Conservation (phyloP, 2,888 invertebrate genomes). For the Orthonychiurus folsomi region DNA sequence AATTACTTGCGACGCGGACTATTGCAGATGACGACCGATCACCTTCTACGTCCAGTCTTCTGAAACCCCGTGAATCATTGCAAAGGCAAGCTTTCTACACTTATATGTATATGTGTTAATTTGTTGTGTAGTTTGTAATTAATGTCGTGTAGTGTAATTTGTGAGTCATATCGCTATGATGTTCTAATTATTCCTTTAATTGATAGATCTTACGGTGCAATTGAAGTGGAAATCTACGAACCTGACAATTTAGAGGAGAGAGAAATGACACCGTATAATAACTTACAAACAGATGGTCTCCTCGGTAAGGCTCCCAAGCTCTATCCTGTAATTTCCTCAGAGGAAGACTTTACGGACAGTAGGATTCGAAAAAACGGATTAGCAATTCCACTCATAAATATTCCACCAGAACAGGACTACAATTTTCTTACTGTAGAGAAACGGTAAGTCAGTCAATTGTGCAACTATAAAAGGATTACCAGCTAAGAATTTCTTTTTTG, state of each 20-base stretch:
- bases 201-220: not conserved
- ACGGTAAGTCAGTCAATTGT: slow-evolving; percentile 11
- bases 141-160: not conserved
- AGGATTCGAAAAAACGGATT: not conserved
- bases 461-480: not conserved
- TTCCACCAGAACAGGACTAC: slow-evolving; percentile 17
- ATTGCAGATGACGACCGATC: no score
- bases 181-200: no score
- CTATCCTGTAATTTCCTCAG: not conserved
- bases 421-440: slow-evolving; percentile 30
- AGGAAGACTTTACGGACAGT: not conserved
- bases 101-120: no score
- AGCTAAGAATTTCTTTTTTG: not conserved
- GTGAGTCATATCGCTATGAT: no score
- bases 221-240: not conserved
- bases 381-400: slow-evolving; percentile 4
- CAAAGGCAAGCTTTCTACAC: not conserved
- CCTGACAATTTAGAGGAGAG: not conserved
- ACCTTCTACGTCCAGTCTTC: not conserved
- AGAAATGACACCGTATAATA: not conserved
- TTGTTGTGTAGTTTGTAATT: not conserved
- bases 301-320: not conserved
- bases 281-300: not conserved
- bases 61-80: not conserved
- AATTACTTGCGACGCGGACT: not conserved